These are phyloP conservation scores for Fistularia commersonii DNA, from an alignment of 2,797 vertebrate species.

Conservation along the genomic window DNA sequence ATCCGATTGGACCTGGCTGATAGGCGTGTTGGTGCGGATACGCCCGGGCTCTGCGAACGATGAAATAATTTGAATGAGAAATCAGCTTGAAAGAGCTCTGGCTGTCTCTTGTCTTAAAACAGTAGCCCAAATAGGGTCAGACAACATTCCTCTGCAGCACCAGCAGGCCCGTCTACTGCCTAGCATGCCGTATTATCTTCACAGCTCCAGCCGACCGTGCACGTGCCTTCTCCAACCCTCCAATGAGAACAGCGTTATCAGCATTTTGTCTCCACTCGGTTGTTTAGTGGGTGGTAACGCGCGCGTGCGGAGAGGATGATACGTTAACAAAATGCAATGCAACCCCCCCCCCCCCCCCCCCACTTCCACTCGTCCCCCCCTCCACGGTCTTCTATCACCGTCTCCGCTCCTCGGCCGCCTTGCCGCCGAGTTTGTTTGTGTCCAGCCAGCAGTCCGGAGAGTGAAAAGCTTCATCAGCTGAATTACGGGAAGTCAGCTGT, in stretches of 20 bases:
- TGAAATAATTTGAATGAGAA: slow-evolving; percentile 18
- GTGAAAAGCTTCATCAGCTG: slow-evolving; percentile 73
- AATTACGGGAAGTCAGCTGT: slow-evolving; percentile 75
- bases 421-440: slow-evolving; percentile 54
- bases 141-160: slow-evolving; percentile 62
- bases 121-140: slow-evolving; percentile 40
- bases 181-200: slow-evolving; percentile 62
- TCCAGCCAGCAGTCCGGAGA: slow-evolving; percentile 68
- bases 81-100: slow-evolving; percentile 17
- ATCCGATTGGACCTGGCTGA: slow-evolving; percentile 15
- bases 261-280: slow-evolving; percentile 57
- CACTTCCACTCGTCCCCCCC: slow-evolving; percentile 14
- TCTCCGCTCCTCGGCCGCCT: slow-evolving; percentile 42
- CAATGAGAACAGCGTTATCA: slow-evolving; percentile 65
- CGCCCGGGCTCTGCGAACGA: slow-evolving; percentile 3
- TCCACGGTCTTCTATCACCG: slow-evolving; percentile 36
- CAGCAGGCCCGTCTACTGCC: slow-evolving; percentile 49
- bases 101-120: slow-evolving; percentile 20
- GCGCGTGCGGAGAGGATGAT: slow-evolving; percentile 37
- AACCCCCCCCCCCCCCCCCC: slow-evolving; percentile 21
- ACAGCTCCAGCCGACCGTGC: slow-evolving; percentile 67
- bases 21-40: too few species aligned
- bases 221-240: slow-evolving; percentile 44
- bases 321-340: slow-evolving; percentile 61
- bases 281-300: slow-evolving; percentile 21